Conservation (phyloP, 2,888 invertebrate species). For the Carpatolechia fugitivella region DNA sequence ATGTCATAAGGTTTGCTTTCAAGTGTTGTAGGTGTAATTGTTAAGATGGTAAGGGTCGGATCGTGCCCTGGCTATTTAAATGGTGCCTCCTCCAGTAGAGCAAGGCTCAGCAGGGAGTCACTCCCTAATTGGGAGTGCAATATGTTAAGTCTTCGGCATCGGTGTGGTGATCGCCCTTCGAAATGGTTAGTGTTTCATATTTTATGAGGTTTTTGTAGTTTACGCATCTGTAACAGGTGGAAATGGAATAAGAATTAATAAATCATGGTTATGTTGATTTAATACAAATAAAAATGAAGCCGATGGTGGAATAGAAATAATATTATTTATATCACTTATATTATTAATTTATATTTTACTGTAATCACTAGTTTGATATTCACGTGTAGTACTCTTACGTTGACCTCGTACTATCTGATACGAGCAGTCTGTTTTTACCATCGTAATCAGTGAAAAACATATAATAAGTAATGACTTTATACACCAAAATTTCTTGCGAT, state of each 20-base stretch:
- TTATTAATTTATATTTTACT: too few species aligned
- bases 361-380: too few species aligned
- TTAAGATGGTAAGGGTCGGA: constrained; percentile 46
- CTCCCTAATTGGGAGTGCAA: constrained; percentile 75
- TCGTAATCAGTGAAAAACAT: too few species aligned
- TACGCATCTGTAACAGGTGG: constrained; percentile 10
- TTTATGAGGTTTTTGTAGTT: constrained; percentile 7
- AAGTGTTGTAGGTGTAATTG: constrained; percentile 12
- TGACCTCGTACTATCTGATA: too few species aligned
- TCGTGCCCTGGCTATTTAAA: constrained; percentile 70
- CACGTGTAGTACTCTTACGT: too few species aligned
- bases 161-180: constrained; percentile 34
- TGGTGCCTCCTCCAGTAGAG: constrained; percentile 62
- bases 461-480: too few species aligned
- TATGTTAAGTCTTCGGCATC: constrained; percentile 63
- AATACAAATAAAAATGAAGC: too few species aligned
- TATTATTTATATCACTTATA: too few species aligned
- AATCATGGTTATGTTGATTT: not conserved
- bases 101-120: constrained; percentile 65
- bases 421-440: too few species aligned
- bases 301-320: too few species aligned
- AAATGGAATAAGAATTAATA: not conserved
- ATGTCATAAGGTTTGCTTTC: constrained; percentile 30
- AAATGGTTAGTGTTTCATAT: constrained; percentile 34
- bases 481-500: too few species aligned